Conservation (phyloP, 2,113 vertebrate genomes). For the Atlantisia rogersi region DNA sequence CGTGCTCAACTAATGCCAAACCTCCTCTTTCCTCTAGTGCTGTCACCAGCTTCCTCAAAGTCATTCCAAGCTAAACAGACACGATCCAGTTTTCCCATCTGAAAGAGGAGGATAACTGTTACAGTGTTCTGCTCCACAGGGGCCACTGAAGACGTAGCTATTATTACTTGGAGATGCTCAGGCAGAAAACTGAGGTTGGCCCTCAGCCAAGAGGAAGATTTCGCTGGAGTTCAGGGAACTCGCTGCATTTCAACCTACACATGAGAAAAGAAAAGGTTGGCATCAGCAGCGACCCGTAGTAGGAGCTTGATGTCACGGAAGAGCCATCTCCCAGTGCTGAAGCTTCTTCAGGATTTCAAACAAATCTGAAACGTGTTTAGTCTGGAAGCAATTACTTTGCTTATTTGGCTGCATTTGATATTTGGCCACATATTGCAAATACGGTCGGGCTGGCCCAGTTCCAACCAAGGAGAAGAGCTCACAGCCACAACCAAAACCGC, state of each 20-base stretch:
- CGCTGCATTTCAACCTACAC: background rate
- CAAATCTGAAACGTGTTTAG: conserved; percentile 25
- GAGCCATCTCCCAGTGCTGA: background rate
- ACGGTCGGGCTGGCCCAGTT: background rate
- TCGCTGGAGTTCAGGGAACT: background rate
- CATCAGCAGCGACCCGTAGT: background rate
- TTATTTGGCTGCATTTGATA: conserved; percentile 27
- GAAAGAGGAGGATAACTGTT: background rate
- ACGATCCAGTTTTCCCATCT: background rate
- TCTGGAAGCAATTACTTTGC: conserved; percentile 50
- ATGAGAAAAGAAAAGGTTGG: background rate
- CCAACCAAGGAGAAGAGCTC: background rate
- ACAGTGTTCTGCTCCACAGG: background rate
- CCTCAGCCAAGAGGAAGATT: background rate
- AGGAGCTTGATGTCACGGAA: background rate
- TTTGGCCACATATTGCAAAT: background rate
- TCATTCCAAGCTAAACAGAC: background rate
- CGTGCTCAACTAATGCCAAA: background rate
- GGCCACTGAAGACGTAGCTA: background rate
- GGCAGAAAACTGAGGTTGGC: background rate
- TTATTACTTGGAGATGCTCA: background rate
- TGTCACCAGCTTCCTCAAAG: background rate
- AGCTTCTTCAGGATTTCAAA: conserved; percentile 6
- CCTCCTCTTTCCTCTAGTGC: background rate
- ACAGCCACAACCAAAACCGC: background rate